phyloP scores from a whole-genome alignment of 2,797 vertebrate species.

The Lacerta viridis region DNA sequence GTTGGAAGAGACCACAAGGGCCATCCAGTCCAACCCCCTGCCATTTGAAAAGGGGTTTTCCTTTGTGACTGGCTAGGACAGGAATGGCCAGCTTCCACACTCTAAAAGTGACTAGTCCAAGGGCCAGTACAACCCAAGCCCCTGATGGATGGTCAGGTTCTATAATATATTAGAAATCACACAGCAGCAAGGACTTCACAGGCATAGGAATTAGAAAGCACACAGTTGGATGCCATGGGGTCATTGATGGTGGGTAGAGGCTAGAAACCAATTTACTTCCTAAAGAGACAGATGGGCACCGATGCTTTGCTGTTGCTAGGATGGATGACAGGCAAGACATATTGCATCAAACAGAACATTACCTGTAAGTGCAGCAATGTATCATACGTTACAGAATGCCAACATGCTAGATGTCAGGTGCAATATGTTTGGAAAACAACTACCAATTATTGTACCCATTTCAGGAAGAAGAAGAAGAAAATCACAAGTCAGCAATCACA shows the following conservation, averaged over 20 bases:
- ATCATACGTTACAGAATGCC: not conserved
- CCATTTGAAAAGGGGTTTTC: conserved; percentile 36
- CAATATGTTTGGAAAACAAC: not conserved
- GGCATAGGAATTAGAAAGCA: not conserved
- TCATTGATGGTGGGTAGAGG: not conserved
- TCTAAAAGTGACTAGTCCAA: not conserved
- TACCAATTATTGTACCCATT: not conserved
- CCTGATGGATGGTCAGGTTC: not conserved
- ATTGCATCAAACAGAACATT: not conserved
- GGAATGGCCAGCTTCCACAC: not conserved
- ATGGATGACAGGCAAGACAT: not conserved
- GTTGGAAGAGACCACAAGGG: too few relatives aligned
- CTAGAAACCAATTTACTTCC: not conserved
- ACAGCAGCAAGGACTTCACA: not conserved
- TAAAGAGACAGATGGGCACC: not conserved
- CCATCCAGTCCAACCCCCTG: too few relatives aligned
- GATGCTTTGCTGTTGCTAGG: not conserved
- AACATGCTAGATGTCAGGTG: not conserved
- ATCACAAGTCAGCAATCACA: not conserved
- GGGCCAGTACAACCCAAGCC: not conserved
- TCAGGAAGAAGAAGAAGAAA: not conserved
- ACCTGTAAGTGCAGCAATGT: not conserved
- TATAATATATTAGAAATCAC: not conserved
- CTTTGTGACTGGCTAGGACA: not conserved
- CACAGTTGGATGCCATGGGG: not conserved